Base-by-base conservation (phyloP, 2,888 invertebrate genomes). In the Andrena fulva region DNA sequence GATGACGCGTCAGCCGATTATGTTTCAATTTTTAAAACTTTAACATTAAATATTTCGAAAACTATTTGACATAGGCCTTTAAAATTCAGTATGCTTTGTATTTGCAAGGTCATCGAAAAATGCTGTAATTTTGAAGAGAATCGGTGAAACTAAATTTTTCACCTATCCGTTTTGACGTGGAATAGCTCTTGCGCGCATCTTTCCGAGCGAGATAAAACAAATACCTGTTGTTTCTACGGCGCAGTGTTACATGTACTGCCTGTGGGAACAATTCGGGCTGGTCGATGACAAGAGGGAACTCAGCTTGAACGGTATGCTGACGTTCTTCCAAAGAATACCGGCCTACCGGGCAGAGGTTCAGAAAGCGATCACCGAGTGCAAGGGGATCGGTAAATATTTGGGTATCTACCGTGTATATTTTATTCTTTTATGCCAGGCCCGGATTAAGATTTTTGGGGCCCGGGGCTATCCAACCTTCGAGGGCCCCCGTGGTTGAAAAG, bases 231-330 rank as follows among this genome's bases (percentile, higher is more conserved):
- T 3, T 48, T 33, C 48, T 60, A n/a, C 42, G 59, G 27, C 6
- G 20, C 86, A 94, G 94, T 94, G 94, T 79, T 94, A 94, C 89
- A 93, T 94, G 93, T 93, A 93, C 85, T 94, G 94, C 71, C 90
- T 94, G 0, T 93, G 93, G 92, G 91, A 92, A 77, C 92, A 93
- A 90, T 92, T 93, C 73, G 94, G 93, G 24, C 87, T 93, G 62
- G 91, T 94, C 56, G 93, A 94, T 67, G 92, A 93, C 48, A 93
- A 93, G 56, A 90, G 92, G 52, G 92, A 92, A 59, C 82, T 94
- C 3, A 92, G 90, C 69, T 85, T 93, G 59, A 91, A 90, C 59
- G 92, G 92, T 33, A 93, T 93, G 93, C 85, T 93, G 48, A 91
- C 92, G 3, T 93, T 93, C 64, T 93, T 93, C 85, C 92, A 92